These are phyloP conservation scores for Catharus ustulatus DNA, from an alignment of 2,797 vertebrate genomes.

Conservation along the genomic window DNA sequence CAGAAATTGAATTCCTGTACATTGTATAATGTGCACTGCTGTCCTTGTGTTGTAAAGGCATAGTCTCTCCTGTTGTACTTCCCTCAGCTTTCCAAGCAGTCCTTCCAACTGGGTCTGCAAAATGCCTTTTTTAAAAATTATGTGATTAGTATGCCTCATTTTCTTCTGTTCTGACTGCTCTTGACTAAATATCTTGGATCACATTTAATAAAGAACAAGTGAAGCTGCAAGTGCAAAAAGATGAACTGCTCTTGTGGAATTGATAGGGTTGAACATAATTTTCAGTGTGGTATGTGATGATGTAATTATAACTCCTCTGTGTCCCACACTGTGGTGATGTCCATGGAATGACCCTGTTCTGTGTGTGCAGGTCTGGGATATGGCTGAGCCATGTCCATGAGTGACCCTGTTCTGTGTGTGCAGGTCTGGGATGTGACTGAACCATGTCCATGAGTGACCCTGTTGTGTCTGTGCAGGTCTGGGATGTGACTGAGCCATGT, in stretches of 20 bases:
- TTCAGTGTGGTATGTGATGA: neutral
- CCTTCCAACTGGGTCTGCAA: neutral
- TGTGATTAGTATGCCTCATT: neutral
- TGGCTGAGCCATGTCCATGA: no score
- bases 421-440: no score
- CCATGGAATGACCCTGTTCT: rapidly evolving
- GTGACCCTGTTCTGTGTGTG: no score
- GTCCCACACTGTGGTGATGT: neutral
- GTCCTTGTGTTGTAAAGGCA: neutral
- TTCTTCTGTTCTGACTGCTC: neutral
- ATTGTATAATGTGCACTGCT: rapidly evolving
- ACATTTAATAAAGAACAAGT: neutral
- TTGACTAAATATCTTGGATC: neutral
- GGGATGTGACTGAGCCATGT: no score
- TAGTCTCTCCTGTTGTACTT: neutral
- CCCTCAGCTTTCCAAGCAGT: neutral
- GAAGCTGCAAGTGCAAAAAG: neutral
- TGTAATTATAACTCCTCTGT: neutral
- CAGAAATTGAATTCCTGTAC: rapidly evolving
- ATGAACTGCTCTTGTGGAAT: neutral
- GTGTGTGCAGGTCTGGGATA: neutral
- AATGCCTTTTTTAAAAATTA: neutral
- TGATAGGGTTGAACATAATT: neutral
- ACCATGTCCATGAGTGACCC: neutral
- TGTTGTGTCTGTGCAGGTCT: neutral